Evolutionary conservation across 2,797 vertebrate genomes (phyloP).

Genomic region (Etheostoma nigrum): DNA sequence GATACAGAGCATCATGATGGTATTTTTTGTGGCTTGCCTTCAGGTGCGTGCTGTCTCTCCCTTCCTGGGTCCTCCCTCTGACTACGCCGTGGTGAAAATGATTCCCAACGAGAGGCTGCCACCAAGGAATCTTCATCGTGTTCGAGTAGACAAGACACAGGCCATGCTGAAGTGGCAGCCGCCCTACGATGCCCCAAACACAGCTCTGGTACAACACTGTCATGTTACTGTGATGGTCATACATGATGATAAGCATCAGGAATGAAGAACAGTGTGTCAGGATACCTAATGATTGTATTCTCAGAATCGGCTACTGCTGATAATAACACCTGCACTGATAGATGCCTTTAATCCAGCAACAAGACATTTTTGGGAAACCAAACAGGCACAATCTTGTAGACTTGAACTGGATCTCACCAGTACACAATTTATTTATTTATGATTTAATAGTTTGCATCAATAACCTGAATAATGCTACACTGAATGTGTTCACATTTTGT

Average conservation of each 20-base stretch:
- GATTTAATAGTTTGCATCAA: not conserved
- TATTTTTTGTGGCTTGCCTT: not conserved
- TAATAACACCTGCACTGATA: not conserved
- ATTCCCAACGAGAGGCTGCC: constrained; percentile 96
- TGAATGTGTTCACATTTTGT: not conserved
- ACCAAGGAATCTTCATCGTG: constrained; percentile 93
- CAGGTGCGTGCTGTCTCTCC: constrained; percentile 92
- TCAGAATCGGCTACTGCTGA: not conserved
- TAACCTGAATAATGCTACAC: not conserved
- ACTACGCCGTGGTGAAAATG: constrained; percentile 93
- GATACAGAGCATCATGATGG: not conserved
- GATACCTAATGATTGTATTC: no score
- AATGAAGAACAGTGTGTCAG: not conserved
- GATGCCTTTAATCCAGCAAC: not conserved
- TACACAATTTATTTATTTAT: not conserved
- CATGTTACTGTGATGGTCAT: not conserved
- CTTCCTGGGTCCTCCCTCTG: constrained; percentile 93
- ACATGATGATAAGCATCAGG: not conserved
- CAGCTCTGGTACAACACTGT: constrained; percentile 86
- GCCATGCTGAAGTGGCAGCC: constrained; percentile 95
- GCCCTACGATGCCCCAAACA: constrained; percentile 90
- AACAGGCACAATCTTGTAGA: no score
- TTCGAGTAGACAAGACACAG: constrained; percentile 88
- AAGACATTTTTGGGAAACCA: no score
- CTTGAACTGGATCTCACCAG: no score